These are phyloP conservation scores for Monarcha castaneiventris DNA, from an alignment of 2,113 vertebrate species.

Conservation along the genomic window DNA sequence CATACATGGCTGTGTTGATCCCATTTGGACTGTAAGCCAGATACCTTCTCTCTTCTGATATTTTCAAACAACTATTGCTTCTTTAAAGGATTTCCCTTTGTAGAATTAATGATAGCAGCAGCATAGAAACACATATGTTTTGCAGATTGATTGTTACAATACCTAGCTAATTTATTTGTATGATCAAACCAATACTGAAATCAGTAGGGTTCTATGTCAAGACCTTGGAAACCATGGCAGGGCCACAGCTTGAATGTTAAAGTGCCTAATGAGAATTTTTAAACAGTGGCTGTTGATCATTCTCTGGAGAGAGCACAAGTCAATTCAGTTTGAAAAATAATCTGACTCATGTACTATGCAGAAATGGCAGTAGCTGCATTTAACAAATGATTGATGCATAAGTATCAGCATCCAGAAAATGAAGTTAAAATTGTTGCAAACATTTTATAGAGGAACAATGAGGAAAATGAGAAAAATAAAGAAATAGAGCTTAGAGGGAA, in stretches of 20 bases:
- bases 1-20: fast-evolving
- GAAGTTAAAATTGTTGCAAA: neutral
- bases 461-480: neutral
- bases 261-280: neutral
- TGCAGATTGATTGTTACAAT: neutral
- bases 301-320: neutral
- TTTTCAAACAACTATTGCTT: neutral
- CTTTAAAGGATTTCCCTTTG: neutral
- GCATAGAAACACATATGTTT: neutral
- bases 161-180: neutral
- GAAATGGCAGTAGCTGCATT: neutral
- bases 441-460: neutral
- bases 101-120: neutral
- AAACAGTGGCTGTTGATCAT: neutral
- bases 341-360: neutral
- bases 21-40: neutral
- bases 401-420: neutral
- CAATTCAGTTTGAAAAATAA: neutral
- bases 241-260: neutral
- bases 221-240: neutral
- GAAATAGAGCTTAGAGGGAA: neutral
- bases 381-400: neutral
- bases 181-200: neutral
- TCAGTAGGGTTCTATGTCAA: neutral
- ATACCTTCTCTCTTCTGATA: neutral